phyloP scores from a whole-genome alignment of 2,888 invertebrate species.

The Catocala sponsa region DNA sequence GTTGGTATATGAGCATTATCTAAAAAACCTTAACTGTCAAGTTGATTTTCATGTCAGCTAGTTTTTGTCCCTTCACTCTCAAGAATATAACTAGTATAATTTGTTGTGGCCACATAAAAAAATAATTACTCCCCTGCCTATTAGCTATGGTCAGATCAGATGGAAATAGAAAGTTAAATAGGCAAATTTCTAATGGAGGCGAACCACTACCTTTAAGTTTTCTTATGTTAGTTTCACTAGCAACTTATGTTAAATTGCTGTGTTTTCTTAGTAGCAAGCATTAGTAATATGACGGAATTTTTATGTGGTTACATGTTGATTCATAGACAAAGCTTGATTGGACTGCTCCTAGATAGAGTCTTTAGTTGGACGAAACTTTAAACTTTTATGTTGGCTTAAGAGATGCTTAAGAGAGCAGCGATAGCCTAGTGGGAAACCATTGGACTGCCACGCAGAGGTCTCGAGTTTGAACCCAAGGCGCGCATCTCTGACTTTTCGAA shows the following conservation, averaged over 20 bases:
- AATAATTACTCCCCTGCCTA: conserved; percentile 40
- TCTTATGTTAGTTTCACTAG: conserved; percentile 44
- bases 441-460: no score
- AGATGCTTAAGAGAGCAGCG: no score
- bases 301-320: conserved; percentile 4
- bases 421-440: no score
- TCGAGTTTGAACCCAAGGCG: no score
- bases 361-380: no score
- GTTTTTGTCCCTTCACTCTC: conserved; percentile 35
- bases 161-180: conserved; percentile 49
- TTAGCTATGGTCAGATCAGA: conserved; percentile 36
- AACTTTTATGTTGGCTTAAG: no score
- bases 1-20: conserved; percentile 6
- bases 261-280: conserved; percentile 20
- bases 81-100: conserved; percentile 33
- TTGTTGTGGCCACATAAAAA: conserved; percentile 37
- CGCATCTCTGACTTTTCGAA: no score
- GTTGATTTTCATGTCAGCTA: conserved; percentile 39
- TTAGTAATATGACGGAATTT: conserved; percentile 17
- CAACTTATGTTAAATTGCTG: conserved; percentile 31
- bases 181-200: conserved; percentile 50
- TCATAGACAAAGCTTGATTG: no score
- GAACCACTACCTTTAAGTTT: conserved; percentile 32
- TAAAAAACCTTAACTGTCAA: conserved; percentile 30
- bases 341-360: no score